A percentile compares a stretch with the other conserved stretches of the same genome.
phyloP scores from a whole-genome alignment of 2,113 vertebrate species.

The Hyperopisus bebe region DNA sequence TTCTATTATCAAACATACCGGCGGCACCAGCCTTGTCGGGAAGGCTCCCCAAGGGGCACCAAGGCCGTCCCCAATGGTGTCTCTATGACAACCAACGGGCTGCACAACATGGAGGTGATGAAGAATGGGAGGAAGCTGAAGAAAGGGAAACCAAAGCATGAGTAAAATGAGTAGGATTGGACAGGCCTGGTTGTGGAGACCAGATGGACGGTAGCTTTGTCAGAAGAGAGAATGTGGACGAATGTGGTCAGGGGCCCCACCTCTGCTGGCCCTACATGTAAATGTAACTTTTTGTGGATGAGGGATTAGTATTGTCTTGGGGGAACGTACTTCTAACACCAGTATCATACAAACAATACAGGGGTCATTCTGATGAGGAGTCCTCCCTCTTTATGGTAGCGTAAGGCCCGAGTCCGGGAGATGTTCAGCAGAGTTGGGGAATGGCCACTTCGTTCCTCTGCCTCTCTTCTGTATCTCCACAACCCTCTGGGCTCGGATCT shows the following conservation, averaged over 20 bases:
- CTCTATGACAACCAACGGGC: constrained; percentile 57
- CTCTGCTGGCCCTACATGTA: not conserved
- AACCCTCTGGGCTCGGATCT: not conserved
- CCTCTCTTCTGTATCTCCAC: not conserved
- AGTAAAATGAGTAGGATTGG: constrained; percentile 63
- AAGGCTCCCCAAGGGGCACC: constrained; percentile 53
- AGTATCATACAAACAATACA: not conserved
- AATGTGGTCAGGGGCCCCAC: not conserved
- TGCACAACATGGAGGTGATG: constrained; percentile 64
- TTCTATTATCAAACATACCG: constrained; percentile 97
- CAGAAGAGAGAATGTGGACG: not conserved
- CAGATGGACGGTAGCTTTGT: not conserved
- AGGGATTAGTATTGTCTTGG: not conserved
- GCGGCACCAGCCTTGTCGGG: constrained; percentile 54
- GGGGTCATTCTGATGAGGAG: no score
- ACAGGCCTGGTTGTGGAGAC: not conserved
- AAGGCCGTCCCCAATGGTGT: constrained; percentile 71
- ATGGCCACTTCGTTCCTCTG: not conserved
- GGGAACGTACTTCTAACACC: not conserved
- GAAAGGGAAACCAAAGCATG: constrained; percentile 65
- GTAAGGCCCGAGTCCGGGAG: not conserved
- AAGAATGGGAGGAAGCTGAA: constrained; percentile 77
- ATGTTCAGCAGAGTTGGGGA: not conserved
- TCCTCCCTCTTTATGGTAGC: not conserved
- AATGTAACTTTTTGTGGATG: not conserved